Base-by-base conservation (phyloP, 2,797 vertebrate genomes). In the Cossypha polioptera region DNA sequence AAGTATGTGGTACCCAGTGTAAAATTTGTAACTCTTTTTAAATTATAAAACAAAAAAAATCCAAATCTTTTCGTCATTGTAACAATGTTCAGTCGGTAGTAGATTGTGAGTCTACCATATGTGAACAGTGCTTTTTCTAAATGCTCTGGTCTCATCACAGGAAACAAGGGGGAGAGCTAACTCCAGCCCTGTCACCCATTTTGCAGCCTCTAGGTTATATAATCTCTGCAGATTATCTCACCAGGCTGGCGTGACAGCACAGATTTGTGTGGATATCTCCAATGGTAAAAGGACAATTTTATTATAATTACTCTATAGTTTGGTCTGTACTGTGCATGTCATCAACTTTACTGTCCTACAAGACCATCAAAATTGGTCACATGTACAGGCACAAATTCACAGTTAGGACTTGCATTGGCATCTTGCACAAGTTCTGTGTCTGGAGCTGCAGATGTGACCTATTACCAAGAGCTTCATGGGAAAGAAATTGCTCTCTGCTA, bases 1-100 rank as follows among this genome's bases (percentile, higher is more conserved):
- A 86, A 68, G 15, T 29, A 57, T 26, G 77, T 76, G 12, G 8
- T 61, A 50, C 10, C 54, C 21, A 5, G n/a, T 28, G n/a, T 66
- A 77, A 84, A 81, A 55, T 8, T 10, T 22, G 47, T 47, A 22
- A 17, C 9, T 63, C 17, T 36, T 50, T 55, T 45, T 15, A 36
- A 45, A 40, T 53, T 17, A n/a, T 45, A 42, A 4, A 4, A 2
- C 28, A 5, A 19, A 12, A 26, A 38, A 16, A 4, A 0, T 6
- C 10, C 4, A 62, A 15, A 31, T 3, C 2, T 67, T 29, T 28
- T 63, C 13, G 24, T 11, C 28, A 22, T 17, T 76, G 16, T 51
- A 58, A 75, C 6, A 26, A 11, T 74, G 47, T 58, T 58, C 19
- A 7, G 13, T 42, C 58, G 55, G 22, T 35, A 3, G 15, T 43